Percentiles rank a stretch among this genome's conserved stretches.
Evolutionary conservation across 2,888 invertebrate genomes (phyloP).

Genomic region (Blera fallax): DNA sequence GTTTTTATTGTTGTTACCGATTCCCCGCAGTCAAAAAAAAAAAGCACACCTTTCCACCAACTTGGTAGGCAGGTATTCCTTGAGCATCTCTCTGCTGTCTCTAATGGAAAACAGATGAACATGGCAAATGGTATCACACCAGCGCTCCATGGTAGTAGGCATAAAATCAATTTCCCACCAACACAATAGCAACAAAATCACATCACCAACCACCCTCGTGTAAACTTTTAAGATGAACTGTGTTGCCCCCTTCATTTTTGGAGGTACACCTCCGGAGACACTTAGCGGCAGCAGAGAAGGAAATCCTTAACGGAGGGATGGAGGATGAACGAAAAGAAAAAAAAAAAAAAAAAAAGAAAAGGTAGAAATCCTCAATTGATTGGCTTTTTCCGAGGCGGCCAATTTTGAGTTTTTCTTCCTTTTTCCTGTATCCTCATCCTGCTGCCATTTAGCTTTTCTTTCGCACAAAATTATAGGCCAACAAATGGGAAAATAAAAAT

Average conservation of each 20-base stretch:
- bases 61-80: neutral
- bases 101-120: slow-evolving; percentile 44
- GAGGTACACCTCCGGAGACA: slow-evolving; percentile 4
- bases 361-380: slow-evolving; percentile 66
- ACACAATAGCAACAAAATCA: neutral
- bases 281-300: slow-evolving; percentile 3
- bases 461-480: slow-evolving; percentile 30
- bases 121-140: neutral
- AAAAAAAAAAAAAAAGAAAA: slow-evolving; percentile 43
- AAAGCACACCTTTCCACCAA: neutral
- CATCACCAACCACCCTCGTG: neutral
- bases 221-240: neutral
- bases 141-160: neutral
- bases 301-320: slow-evolving; percentile 38
- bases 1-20: slow-evolving; percentile 52
- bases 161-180: slow-evolving; percentile 42
- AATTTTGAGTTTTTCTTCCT: slow-evolving; percentile 42
- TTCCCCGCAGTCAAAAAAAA: neutral
- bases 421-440: neutral
- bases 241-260: neutral
- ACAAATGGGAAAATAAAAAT: slow-evolving; percentile 48
- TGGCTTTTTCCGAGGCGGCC: slow-evolving; percentile 62
- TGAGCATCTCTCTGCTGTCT: neutral
- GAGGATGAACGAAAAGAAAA: neutral
- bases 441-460: neutral